Evolutionary conservation across 2,113 vertebrate species (phyloP).

Genomic region (Prolemur simus): DNA sequence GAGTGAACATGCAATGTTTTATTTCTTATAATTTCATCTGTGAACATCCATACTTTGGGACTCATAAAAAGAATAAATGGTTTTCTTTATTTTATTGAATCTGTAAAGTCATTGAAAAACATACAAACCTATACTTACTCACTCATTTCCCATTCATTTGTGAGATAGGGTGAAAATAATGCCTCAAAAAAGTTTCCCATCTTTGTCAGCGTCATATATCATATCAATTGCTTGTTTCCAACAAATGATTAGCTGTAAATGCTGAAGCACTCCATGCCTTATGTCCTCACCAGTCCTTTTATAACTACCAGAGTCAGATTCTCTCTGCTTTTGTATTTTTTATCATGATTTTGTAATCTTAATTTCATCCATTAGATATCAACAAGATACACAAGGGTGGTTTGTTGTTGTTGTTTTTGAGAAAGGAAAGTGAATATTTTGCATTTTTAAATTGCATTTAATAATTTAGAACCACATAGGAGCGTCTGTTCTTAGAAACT

Average conservation of each 20-base stretch:
- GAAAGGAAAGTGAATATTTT: slow-evolving; percentile 6
- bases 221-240: neutral
- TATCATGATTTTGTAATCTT: neutral
- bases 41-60: neutral
- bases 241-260: neutral
- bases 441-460: slow-evolving; percentile 44
- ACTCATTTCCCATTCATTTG: neutral
- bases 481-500: slow-evolving; percentile 26
- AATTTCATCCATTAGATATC: neutral
- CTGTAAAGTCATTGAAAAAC: slow-evolving; percentile 51
- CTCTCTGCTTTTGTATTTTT: neutral
- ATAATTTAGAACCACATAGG: slow-evolving; percentile 45
- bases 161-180: neutral
- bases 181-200: neutral
- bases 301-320: neutral
- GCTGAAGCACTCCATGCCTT: fast-evolving
- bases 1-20: slow-evolving; percentile 12
- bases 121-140: neutral
- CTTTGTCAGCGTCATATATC: neutral
- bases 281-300: neutral
- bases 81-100: slow-evolving; percentile 63
- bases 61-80: slow-evolving; percentile 26
- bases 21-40: neutral
- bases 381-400: neutral
- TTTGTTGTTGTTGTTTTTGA: neutral